Base-by-base conservation (phyloP, 2,797 vertebrate genomes). In the Podarcis lilfordi region DNA sequence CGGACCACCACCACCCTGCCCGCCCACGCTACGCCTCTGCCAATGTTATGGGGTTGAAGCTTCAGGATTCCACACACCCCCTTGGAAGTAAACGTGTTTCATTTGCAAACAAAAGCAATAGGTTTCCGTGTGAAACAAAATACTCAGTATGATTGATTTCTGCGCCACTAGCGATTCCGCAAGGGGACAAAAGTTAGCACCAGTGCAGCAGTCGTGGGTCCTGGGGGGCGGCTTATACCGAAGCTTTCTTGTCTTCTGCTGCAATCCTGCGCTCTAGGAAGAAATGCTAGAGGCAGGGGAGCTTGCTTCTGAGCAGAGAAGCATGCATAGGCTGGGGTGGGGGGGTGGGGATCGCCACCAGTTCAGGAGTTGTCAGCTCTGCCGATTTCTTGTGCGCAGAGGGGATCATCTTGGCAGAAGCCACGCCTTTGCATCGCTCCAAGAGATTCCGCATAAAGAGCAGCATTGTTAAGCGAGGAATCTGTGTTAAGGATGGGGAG, bases 391-490 rank as follows among this genome's bases (percentile, higher is more conserved):
- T 50, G 25, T 50, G 27, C 21, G 25, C 1, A 45, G 71, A n/a
- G 61, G 55, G 77, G 4, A 25, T n/a, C 64, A 11, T 35, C 37
- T 66, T 35, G 45, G 84, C 55, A 4, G 35, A 59, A 25, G 59
- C 82, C 82, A 71, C 82, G 43, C 86, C 89, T 85, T 75, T 68
- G 81, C 85, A 2, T 35, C 27, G 77, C 69, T 40, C 69, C 45
- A 19, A 80, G 43, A 66, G 45, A 43, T 25, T 50, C 23, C 79
- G 77, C 59, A 40, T 69, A 81, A 89, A 85, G 80, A n/a, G 35
- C 32, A n/a, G 71, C 88, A n/a, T 86, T 86, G 83, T 89, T 50
- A 29, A 29, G 21, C 50, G 21, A 81, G 40, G 69, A 77, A 85
- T 80, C 69, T n/a, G 37, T 7, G 84, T 15, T 2, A 27, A 29